Conservation (phyloP, 2,888 invertebrate genomes). For the Entomobrya multifasciata region DNA sequence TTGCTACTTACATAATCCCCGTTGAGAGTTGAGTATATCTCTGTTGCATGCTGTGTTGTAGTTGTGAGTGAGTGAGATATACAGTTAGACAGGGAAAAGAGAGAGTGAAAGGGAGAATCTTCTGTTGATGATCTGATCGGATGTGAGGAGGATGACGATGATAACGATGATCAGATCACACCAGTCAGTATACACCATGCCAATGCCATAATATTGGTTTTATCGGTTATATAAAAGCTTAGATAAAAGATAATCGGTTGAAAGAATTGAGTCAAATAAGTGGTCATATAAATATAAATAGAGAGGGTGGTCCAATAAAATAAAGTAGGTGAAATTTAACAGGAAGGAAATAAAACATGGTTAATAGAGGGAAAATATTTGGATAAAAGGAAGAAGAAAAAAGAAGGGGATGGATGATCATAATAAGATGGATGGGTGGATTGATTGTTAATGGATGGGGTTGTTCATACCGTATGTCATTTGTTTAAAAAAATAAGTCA, state of each 20-base stretch:
- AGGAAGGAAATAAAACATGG: background rate
- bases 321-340: background rate
- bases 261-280: background rate
- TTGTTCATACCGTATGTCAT: too few species aligned
- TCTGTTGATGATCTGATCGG: background rate
- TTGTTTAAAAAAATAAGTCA: too few species aligned
- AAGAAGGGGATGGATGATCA: too few species aligned
- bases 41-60: too few species aligned
- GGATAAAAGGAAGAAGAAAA: too few species aligned
- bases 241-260: too few species aligned
- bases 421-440: too few species aligned
- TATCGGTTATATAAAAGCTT: too few species aligned
- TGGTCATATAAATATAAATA: conserved; percentile 1
- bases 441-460: too few species aligned
- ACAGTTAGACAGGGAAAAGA: background rate
- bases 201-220: background rate
- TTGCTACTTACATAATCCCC: conserved; percentile 72
- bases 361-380: background rate
- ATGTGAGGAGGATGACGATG: background rate
- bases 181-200: background rate
- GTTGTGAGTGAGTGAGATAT: too few species aligned
- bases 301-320: background rate
- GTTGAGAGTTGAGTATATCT: conserved; percentile 68
- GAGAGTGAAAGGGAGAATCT: background rate
- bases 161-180: background rate